Conservation (phyloP, 2,888 invertebrate species). For the Agriopis leucophaearia region DNA sequence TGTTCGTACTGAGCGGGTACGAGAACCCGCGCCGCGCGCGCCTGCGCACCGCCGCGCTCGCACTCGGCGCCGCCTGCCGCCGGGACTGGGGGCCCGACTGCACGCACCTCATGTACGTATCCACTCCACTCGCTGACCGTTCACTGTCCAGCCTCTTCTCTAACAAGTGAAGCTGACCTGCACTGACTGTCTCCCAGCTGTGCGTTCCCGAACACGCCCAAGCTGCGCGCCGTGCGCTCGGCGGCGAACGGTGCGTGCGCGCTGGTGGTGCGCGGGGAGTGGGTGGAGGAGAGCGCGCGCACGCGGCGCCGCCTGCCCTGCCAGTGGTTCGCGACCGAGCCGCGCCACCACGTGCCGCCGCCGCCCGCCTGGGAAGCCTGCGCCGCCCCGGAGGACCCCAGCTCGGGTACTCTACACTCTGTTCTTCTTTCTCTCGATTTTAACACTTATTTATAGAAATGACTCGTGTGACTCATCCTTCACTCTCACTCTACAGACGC, state of each 20-base stretch:
- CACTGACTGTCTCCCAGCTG: conserved; percentile 57
- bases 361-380: conserved; percentile 59
- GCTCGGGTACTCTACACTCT: too few relatives aligned
- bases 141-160: too few relatives aligned
- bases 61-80: conserved; percentile 93
- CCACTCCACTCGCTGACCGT: too few relatives aligned
- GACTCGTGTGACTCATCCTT: too few relatives aligned
- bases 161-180: too few relatives aligned
- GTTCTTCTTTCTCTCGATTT: too few relatives aligned
- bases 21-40: conserved; percentile 91
- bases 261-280: conserved; percentile 89
- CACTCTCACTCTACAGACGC: too few relatives aligned
- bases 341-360: conserved; percentile 50
- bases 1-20: conserved; percentile 95
- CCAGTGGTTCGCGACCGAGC: conserved; percentile 87
- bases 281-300: conserved; percentile 89
- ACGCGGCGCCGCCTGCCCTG: conserved; percentile 88
- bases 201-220: conserved; percentile 96
- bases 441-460: too few relatives aligned
- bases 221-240: conserved; percentile 90
- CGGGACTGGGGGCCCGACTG: conserved; percentile 91
- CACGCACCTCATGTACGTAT: conserved; percentile 90
- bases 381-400: conserved; percentile 61
- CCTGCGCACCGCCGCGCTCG: conserved; percentile 89
- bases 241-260: conserved; percentile 87